Conservation (phyloP, 2,888 invertebrate genomes). For the Acleris cristana region DNA sequence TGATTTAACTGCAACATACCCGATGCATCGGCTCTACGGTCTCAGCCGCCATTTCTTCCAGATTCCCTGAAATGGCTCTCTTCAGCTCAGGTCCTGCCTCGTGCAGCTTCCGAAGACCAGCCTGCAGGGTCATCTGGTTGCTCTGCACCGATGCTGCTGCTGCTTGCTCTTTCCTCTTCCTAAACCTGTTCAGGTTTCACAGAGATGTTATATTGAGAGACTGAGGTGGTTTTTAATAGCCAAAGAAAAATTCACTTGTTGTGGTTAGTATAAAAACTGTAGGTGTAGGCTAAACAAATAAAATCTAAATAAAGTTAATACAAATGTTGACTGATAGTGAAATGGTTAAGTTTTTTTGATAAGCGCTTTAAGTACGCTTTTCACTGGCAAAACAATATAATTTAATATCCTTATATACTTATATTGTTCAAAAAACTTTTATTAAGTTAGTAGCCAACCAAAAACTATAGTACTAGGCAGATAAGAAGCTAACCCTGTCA, state of each 20-base stretch:
- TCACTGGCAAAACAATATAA: no score
- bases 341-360: no score
- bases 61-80: constrained; percentile 98
- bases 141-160: constrained; percentile 77
- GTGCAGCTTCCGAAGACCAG: constrained; percentile 97
- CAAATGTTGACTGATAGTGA: no score
- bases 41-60: constrained; percentile 96
- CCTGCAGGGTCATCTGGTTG: constrained; percentile 95
- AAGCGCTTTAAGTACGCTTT: no score
- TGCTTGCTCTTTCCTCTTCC: constrained; percentile 95
- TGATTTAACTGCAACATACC: constrained; percentile 74
- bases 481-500: no score
- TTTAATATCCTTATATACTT: no score
- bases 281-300: no score
- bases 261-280: no score
- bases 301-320: no score
- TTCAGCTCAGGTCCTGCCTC: constrained; percentile 99
- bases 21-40: constrained; percentile 99
- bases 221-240: not conserved
- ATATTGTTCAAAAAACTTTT: no score
- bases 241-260: not conserved
- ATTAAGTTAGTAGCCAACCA: no score
- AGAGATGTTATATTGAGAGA: not conserved
- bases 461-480: no score
- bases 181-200: constrained; percentile 85